These are phyloP conservation scores for Neomicropteryx cornuta DNA, from an alignment of 1,140 invertebrate genomes.

Conservation along the genomic window DNA sequence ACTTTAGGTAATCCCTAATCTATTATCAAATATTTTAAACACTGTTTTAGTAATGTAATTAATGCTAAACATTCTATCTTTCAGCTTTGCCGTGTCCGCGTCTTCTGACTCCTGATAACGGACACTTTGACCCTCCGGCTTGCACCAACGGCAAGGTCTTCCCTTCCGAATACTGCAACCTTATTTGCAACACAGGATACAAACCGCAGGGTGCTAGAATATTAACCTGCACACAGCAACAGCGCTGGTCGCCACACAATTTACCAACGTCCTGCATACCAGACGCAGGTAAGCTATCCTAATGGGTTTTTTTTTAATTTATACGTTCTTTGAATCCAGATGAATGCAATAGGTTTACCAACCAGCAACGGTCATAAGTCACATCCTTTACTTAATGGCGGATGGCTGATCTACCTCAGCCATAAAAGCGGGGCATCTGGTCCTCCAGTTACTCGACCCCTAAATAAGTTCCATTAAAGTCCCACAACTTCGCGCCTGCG, in stretches of 20 bases:
- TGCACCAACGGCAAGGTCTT: constrained; percentile 30
- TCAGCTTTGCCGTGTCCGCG: constrained; percentile 28
- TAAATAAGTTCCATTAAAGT: no score
- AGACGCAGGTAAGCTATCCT: constrained; percentile 12
- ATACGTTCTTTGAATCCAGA: background rate
- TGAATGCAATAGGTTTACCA: background rate
- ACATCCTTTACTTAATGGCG: background rate
- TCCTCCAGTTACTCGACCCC: background rate
- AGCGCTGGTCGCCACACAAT: constrained; percentile 12
- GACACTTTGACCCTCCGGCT: constrained; percentile 29
- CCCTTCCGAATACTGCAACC: constrained; percentile 28
- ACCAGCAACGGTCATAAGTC: background rate
- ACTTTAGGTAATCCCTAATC: no score
- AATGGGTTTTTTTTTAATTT: background rate
- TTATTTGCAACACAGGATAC: constrained; percentile 31
- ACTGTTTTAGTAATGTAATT: no score
- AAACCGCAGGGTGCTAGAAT: constrained; percentile 14
- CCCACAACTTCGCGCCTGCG: no score
- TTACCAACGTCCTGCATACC: constrained; percentile 15
- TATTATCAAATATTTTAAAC: no score
- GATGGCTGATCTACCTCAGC: background rate
- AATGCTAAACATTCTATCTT: no score
- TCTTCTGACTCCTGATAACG: constrained; percentile 26
- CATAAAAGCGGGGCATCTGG: background rate
- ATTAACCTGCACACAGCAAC: constrained; percentile 7